phyloP scores from a whole-genome alignment of 2,797 vertebrate genomes.

The Dallia pectoralis region DNA sequence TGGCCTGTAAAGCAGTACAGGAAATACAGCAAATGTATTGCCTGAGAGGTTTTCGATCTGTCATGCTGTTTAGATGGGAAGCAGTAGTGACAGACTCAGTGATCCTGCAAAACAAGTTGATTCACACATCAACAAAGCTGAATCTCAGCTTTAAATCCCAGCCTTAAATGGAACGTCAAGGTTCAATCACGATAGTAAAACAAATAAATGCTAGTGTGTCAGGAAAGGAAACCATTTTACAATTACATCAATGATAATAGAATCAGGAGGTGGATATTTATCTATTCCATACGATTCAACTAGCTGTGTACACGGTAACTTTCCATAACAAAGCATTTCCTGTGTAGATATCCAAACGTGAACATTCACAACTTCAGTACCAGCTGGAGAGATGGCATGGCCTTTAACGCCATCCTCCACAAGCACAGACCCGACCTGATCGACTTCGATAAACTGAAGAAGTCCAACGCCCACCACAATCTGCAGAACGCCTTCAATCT shows the following conservation, averaged over 20 bases:
- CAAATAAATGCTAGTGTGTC: neutral
- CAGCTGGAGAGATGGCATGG: conserved; percentile 94
- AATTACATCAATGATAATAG: neutral
- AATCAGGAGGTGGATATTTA: neutral
- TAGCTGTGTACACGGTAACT: neutral
- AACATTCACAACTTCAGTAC: conserved; percentile 94
- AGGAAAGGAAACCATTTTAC: neutral
- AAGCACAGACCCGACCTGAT: conserved; percentile 95
- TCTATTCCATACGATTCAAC: neutral
- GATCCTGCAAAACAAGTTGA: neutral
- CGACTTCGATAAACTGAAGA: conserved; percentile 97
- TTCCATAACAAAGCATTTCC: neutral
- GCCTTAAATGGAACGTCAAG: neutral
- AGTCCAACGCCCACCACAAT: conserved; percentile 97
- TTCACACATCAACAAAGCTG: neutral
- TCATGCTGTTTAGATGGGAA: neutral
- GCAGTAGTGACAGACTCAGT: neutral
- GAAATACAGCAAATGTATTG: neutral
- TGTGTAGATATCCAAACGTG: conserved; percentile 86
- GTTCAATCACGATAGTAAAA: neutral
- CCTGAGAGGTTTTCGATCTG: neutral
- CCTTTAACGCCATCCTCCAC: conserved; percentile 93
- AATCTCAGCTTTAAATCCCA: neutral
- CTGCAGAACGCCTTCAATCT: conserved; percentile 96
- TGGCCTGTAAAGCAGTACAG: neutral